Evolutionary conservation across 2,888 invertebrate genomes (phyloP).

Genomic region (Aphrophora alni): DNA sequence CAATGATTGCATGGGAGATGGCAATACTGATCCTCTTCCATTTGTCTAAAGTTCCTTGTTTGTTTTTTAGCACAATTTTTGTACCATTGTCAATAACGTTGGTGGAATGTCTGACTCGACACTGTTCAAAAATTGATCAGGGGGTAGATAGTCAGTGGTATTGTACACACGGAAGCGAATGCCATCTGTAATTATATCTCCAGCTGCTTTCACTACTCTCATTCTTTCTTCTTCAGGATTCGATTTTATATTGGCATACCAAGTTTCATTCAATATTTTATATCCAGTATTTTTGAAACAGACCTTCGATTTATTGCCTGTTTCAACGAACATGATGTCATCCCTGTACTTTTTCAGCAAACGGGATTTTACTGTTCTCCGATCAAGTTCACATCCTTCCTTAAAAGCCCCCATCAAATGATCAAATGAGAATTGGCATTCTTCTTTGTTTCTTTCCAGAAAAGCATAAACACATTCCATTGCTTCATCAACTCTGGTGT

Average conservation of each 20-base stretch:
- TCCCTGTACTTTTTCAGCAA: no score
- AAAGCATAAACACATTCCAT: slow-evolving; percentile 19
- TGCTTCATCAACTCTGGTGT: slow-evolving; percentile 11
- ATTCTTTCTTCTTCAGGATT: slow-evolving; percentile 10
- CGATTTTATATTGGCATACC: slow-evolving; percentile 3
- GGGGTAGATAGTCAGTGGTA: slow-evolving; percentile 21
- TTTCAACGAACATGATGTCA: no score
- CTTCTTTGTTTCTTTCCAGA: slow-evolving; percentile 32
- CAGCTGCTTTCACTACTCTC: slow-evolving; percentile 12
- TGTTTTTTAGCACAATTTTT: slow-evolving; percentile 36
- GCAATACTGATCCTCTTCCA: slow-evolving; percentile 32
- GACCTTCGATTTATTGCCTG: slow-evolving; percentile 27
- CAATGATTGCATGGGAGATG: slow-evolving; percentile 25
- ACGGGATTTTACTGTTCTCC: no score
- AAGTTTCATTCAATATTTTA: slow-evolving; percentile 25
- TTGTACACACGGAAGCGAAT: slow-evolving; percentile 43
- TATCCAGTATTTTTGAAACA: slow-evolving; percentile 24
- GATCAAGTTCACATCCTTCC: slow-evolving; percentile 35
- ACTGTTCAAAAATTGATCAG: slow-evolving; percentile 22
- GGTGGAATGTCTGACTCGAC: slow-evolving; percentile 20
- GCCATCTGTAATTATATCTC: slow-evolving; percentile 37
- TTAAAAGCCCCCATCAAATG: slow-evolving; percentile 34
- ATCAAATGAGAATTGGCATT: slow-evolving; percentile 41
- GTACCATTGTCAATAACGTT: slow-evolving; percentile 36
- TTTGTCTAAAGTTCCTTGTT: slow-evolving; percentile 32